Base-by-base conservation (phyloP, 2,113 vertebrate genomes). In the Pogona vitticeps region DNA sequence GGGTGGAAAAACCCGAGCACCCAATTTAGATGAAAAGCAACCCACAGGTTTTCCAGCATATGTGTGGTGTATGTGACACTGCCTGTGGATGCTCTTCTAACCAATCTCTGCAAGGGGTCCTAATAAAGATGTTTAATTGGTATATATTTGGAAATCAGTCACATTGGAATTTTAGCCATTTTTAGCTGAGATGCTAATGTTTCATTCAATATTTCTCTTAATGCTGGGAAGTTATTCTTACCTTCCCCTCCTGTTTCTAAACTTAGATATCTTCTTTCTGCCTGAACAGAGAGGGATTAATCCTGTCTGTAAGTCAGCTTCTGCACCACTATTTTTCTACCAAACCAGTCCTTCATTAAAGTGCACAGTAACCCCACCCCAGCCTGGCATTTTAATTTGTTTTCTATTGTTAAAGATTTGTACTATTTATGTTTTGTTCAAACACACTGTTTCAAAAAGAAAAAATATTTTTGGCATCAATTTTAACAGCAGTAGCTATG, bases 11-110 rank as follows among this genome's bases (percentile, higher is more conserved):
- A 75, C 20, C 40, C 17, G 77, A 40, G 40, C 15, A 26, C 58
- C 67, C 68, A n/a, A 21, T 88, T 84, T 80, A 72, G 4, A 73
- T 73, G 15, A 46, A 46, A 88, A 88, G 52, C 68, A 80, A 21
- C 59, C 61, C 12, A 28, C 76, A 84, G 67, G 42, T 38, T 65
- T 46, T 71, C 36, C 40, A n/a, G 33, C 20, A 17, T 5, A 52
- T n/a, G n/a, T 13, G 3, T 14, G 20, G 46, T 40, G 31, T 6
- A 77, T 63, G 2, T 36, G 8, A 52, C n/a, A n/a, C 38, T 72
- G 36, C 3, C 23, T 85, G 70, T 13, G 38, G 7, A 1, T n/a
- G 56, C 18, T 72, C 17, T 65, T n/a, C 70, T 67, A n/a, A 52
- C 59, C 75, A 23, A 52, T 63, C 38, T 72, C 68, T 79, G 38